Base-by-base conservation (phyloP, 2,797 vertebrate species). In the Poeciliopsis turneri region DNA sequence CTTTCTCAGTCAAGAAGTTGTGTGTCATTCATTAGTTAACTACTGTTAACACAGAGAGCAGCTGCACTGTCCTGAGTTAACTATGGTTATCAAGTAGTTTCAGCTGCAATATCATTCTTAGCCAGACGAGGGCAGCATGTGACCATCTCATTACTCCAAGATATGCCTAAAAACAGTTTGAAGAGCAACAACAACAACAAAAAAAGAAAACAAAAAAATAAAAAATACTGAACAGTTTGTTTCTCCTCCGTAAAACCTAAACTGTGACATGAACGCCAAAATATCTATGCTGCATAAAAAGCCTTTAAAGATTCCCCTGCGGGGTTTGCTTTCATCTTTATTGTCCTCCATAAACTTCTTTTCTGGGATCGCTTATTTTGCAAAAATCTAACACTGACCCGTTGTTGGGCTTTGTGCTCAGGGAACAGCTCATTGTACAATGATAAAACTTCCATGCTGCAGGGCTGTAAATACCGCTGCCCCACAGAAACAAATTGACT, bases 71-170 rank as follows among this genome's bases (percentile, higher is more conserved):
- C 9, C 47, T 49, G 47, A 49, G 47, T 20, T 49, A 49, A 20
- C 18, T 8, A 20, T 20, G 47, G 18, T 49, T 59, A 15, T 30
- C 55, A 2, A 30, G 57, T 30, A 30, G 25, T 16, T 33, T 61
- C 49, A 70, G 57, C 81, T 90, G 92, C 79, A 90, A 49, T 77
- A 69, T 73, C 76, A 23, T 25, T 36, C 9, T 20, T 0, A 1
- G 18, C 92, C 94, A 92, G 89, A 91, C 95, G 96, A 94, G 91
- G 93, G 75, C 93, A 93, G 90, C 92, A 93, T 57, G 87, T 83
- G 86, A 80, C 84, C 80, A 83, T 82, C 76, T 46, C 71, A 83
- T 69, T 53, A 75, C 47, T 13, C 45, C 39, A 25, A 25, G 10
- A 28, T 59, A 36, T 6, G 15, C 18, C 5, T 2, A 7, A 72